phyloP scores from a whole-genome alignment of 2,797 vertebrate species.

The Phataginus tetradactyla region DNA sequence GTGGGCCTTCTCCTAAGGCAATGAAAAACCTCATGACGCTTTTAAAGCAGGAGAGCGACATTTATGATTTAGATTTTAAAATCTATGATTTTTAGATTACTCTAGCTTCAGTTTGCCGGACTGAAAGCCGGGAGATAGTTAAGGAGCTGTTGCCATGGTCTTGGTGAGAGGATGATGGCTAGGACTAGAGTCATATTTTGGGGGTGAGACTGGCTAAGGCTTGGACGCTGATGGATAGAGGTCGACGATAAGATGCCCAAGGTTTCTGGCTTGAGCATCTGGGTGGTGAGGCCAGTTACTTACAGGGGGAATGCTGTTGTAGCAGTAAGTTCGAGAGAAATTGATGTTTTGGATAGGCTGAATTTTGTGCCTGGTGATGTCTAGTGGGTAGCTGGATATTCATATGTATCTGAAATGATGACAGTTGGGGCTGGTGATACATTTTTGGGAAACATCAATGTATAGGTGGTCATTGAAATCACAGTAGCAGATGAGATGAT shows the following conservation, averaged over 20 bases:
- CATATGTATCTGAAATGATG: background rate
- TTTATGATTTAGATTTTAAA: constrained; percentile 35
- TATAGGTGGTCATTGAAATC: background rate
- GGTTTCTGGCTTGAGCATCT: background rate
- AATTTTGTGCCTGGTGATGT: background rate
- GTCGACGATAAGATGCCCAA: background rate
- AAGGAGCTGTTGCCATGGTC: background rate
- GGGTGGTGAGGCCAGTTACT: background rate
- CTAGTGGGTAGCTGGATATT: background rate
- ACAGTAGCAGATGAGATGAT: background rate
- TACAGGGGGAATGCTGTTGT: background rate
- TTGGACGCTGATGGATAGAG: background rate
- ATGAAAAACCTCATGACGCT: background rate
- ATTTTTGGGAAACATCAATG: background rate
- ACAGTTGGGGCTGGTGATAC: background rate
- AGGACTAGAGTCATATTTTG: background rate
- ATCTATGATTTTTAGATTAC: constrained; percentile 18
- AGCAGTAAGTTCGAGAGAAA: constrained; percentile 1
- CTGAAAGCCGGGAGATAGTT: background rate
- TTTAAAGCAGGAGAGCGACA: background rate
- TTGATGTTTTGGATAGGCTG: constrained; percentile 24
- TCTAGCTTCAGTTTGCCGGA: background rate
- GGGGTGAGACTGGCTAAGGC: background rate
- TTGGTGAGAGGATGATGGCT: background rate
- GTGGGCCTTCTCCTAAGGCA: background rate